Percentiles rank a stretch among this genome's conserved stretches.
Conservation (phyloP, 2,797 vertebrate genomes). For the Neostethus bicornis region DNA sequence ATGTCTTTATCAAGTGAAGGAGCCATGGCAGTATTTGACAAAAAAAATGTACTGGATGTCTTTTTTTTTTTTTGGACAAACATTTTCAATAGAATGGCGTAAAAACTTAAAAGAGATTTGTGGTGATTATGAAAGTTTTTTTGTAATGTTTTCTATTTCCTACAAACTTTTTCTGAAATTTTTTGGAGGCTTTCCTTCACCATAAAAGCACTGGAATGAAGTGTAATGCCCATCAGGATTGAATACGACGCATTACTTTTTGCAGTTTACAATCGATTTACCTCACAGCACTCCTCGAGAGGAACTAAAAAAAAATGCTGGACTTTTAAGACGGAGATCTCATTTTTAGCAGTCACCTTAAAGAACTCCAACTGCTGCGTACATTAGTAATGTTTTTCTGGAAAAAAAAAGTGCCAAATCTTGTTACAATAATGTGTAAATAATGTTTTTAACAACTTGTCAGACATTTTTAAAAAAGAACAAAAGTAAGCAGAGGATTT, state of each 20-base stretch:
- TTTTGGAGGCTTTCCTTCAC: constrained; percentile 4
- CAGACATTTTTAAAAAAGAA: constrained; percentile 57
- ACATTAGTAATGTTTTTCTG: constrained; percentile 58
- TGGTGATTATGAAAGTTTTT: constrained; percentile 48
- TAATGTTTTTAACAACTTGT: constrained; percentile 81
- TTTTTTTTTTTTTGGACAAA: constrained; percentile 8
- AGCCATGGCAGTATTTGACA: constrained; percentile 37
- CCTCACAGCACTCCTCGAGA: constrained; percentile 26
- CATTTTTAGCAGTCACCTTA: constrained; percentile 82
- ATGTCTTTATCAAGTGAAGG: constrained; percentile 5
- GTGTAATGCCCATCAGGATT: constrained; percentile 4
- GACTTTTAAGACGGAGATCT: constrained; percentile 62
- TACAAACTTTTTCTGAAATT: background rate
- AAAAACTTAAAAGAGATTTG: constrained; percentile 29
- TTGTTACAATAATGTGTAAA: constrained; percentile 95
- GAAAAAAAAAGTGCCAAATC: constrained; percentile 90
- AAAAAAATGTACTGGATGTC: constrained; percentile 21
- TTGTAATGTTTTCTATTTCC: constrained; percentile 15
- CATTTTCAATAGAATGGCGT: constrained; percentile 25
- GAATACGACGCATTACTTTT: constrained; percentile 16
- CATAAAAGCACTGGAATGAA: background rate
- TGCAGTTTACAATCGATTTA: constrained; percentile 1
- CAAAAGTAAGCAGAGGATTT: constrained; percentile 76
- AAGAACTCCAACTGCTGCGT: constrained; percentile 82
- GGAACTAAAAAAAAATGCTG: background rate